Conservation (phyloP, 1,140 invertebrate species). For the Pseudomyrmex concolor region DNA sequence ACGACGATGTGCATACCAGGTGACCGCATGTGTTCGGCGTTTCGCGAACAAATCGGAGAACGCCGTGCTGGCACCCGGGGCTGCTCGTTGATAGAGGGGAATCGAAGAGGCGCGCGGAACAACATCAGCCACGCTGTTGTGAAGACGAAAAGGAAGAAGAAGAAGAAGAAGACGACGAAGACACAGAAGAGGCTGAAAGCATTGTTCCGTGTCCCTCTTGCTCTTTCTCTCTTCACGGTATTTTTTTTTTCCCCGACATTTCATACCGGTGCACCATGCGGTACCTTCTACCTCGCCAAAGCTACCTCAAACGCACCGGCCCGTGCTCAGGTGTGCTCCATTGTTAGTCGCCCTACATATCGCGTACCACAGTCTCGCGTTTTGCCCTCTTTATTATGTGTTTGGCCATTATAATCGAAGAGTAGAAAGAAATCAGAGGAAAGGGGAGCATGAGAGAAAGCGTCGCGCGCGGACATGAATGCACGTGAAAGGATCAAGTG, state of each 20-base stretch:
- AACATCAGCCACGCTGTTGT: constrained; percentile 9
- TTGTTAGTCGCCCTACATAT: constrained; percentile 80
- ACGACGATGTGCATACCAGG: constrained; percentile 72
- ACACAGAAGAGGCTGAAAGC: constrained; percentile 71
- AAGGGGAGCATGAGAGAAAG: constrained; percentile 4
- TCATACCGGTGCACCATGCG: constrained; percentile 77
- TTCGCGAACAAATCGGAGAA: constrained; percentile 84
- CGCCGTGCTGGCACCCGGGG: constrained; percentile 76
- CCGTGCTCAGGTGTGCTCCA: constrained; percentile 81
- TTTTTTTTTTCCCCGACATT: constrained; percentile 71
- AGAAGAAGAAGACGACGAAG: constrained; percentile 38
- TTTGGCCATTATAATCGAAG: constrained; percentile 71
- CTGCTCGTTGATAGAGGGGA: constrained; percentile 47
- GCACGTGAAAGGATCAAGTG: constrained; percentile 67
- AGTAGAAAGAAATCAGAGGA: constrained; percentile 22
- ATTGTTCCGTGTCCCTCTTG: constrained; percentile 80
- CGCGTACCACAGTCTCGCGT: constrained; percentile 64
- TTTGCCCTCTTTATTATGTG: constrained; percentile 79
- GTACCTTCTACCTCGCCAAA: constrained; percentile 64
- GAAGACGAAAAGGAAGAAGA: background rate
- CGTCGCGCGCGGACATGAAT: constrained; percentile 1
- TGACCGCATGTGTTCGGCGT: constrained; percentile 81
- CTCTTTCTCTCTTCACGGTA: background rate
- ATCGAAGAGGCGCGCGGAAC: constrained; percentile 16
- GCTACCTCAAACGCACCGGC: constrained; percentile 77